phyloP scores from a whole-genome alignment of 30 jellyfish, hydroid and myxozoan species.

The Morbakka virulenta region DNA sequence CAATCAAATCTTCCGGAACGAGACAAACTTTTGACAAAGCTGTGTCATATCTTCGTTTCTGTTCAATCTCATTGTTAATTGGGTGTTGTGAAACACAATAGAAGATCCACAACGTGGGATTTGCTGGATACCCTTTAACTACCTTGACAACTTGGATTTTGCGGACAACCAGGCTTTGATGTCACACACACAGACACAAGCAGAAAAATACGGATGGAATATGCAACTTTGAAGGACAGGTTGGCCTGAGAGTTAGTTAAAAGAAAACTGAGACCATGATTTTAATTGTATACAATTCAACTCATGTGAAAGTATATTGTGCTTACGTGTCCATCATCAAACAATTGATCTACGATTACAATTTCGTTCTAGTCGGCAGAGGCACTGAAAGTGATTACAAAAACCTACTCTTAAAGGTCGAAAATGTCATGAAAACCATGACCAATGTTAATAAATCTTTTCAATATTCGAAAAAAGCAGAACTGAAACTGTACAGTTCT shows the following conservation, averaged over 20 bases:
- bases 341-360: neutral
- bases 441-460: no score
- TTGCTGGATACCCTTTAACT: neutral
- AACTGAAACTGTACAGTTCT: no score
- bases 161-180: neutral
- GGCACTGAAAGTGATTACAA: no score
- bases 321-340: neutral
- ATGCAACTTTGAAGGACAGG: neutral
- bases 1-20: no score
- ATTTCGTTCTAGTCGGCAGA: no score
- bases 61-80: neutral
- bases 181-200: neutral
- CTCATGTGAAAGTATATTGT: neutral
- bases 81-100: neutral
- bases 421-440: no score
- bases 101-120: no score
- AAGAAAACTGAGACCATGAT: neutral
- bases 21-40: neutral
- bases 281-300: neutral
- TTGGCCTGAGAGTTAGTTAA: neutral
- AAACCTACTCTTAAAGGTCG: no score
- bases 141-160: neutral
- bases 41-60: neutral
- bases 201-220: neutral
- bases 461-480: no score